These are phyloP conservation scores for Halisarca cf. caerulea DNA, from an alignment of 37 sponge, comb jelly and placozoan genomes.

Conservation along the genomic window DNA sequence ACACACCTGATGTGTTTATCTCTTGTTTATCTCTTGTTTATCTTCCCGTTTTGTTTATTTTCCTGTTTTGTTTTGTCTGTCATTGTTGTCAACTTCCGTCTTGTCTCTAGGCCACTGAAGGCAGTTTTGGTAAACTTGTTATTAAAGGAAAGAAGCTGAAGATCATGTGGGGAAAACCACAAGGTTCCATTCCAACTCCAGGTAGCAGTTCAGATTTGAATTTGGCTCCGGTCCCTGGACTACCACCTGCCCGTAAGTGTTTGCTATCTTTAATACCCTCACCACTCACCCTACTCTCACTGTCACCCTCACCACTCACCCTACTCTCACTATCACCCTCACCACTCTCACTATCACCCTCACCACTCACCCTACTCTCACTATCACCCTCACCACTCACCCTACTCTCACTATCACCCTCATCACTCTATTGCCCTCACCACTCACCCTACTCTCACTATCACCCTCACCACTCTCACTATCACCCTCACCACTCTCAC, in stretches of 20 bases:
- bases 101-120: constrained; percentile 63
- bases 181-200: constrained; percentile 39
- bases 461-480: not conserved
- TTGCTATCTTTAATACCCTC: not conserved
- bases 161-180: constrained; percentile 91
- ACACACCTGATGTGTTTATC: too few relatives aligned
- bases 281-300: not conserved
- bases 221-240: constrained; percentile 84
- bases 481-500: not conserved
- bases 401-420: not conserved
- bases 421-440: not conserved
- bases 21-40: too few relatives aligned
- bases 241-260: constrained; percentile 67
- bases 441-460: not conserved
- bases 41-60: too few relatives aligned
- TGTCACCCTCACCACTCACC: not conserved
- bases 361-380: not conserved
- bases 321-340: not conserved
- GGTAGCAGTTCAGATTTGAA: constrained; percentile 33
- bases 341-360: not conserved
- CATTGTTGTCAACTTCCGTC: not conserved
- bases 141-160: constrained; percentile 84
- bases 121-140: constrained; percentile 82
- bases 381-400: not conserved
- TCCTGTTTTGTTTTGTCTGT: too few relatives aligned